A percentile compares a stretch with the other conserved stretches of the same genome.
Evolutionary conservation across 2,888 invertebrate genomes (phyloP).

Genomic region (Polia nebulosa): DNA sequence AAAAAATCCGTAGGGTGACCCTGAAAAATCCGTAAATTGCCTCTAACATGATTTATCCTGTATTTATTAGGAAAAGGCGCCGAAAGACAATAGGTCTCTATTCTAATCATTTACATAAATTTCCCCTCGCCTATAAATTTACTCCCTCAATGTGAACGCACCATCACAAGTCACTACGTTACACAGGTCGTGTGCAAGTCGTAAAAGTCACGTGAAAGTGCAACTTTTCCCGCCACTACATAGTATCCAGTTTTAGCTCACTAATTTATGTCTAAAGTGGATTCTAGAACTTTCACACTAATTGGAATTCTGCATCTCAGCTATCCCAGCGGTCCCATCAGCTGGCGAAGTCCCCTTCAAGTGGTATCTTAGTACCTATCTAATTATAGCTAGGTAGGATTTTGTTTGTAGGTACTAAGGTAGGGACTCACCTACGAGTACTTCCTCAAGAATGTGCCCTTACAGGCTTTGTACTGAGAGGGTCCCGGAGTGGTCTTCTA

Average conservation of each 20-base stretch:
- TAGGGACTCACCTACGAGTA: too few relatives aligned
- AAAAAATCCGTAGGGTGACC: too few relatives aligned
- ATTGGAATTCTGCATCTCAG: slow-evolving; percentile 53
- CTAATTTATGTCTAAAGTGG: slow-evolving; percentile 54
- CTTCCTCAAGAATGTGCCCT: too few relatives aligned
- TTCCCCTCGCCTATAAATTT: not conserved
- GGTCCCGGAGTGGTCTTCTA: too few relatives aligned
- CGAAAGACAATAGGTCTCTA: too few relatives aligned
- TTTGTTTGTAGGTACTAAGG: slow-evolving; percentile 1
- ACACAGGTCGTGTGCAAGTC: slow-evolving; percentile 22
- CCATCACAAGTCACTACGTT: slow-evolving; percentile 7
- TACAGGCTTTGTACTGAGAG: too few relatives aligned
- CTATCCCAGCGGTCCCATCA: slow-evolving; percentile 40
- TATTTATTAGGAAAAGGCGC: too few relatives aligned
- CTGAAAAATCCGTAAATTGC: too few relatives aligned
- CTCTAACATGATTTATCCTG: too few relatives aligned
- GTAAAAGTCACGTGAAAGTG: slow-evolving; percentile 42
- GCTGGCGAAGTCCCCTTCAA: slow-evolving; percentile 7
- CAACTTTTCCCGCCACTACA: slow-evolving; percentile 49
- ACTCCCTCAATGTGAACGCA: slow-evolving; percentile 2
- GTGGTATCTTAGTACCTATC: not conserved
- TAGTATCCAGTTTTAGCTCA: slow-evolving; percentile 52
- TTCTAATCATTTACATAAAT: too few relatives aligned
- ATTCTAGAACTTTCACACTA: slow-evolving; percentile 47
- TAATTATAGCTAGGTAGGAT: not conserved